Evolutionary conservation across 1,140 invertebrate species (phyloP).

Genomic region (Scaptomyza montana): DNA sequence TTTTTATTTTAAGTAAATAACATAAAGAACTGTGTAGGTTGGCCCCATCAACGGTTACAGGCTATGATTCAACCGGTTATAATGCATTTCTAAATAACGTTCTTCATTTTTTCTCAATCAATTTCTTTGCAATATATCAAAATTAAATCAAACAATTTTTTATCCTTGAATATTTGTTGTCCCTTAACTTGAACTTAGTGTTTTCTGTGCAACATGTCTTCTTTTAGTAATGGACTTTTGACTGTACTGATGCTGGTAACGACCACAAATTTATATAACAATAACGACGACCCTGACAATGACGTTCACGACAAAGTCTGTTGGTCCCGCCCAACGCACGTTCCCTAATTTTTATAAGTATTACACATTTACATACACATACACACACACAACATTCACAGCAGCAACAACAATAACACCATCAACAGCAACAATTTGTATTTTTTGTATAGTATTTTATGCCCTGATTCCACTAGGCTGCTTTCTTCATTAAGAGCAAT

Average conservation of each 20-base stretch:
- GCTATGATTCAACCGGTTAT: too few species aligned
- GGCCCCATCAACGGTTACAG: too few species aligned
- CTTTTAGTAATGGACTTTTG: background rate
- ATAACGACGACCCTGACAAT: constrained; percentile 6
- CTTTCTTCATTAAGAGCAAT: too few species aligned
- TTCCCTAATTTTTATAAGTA: constrained; percentile 48
- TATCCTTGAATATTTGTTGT: background rate
- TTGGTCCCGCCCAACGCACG: constrained; percentile 23
- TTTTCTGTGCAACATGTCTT: too few species aligned
- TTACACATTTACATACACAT: constrained; percentile 24
- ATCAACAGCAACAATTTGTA: constrained; percentile 61
- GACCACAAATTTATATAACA: background rate
- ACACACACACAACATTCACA: constrained; percentile 42
- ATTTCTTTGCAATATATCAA: too few species aligned
- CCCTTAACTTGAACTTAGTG: too few species aligned
- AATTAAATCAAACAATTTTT: too few species aligned
- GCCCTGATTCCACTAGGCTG: too few species aligned
- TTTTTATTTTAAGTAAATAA: too few species aligned
- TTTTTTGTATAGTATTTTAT: constrained; percentile 79
- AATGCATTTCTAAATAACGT: background rate
- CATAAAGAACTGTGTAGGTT: too few species aligned
- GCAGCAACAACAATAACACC: constrained; percentile 28
- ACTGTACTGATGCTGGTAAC: background rate
- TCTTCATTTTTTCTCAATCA: background rate
- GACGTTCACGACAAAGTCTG: constrained; percentile 15